Base-by-base conservation (phyloP, 23 tunicate genomes). In the Styela clava region DNA sequence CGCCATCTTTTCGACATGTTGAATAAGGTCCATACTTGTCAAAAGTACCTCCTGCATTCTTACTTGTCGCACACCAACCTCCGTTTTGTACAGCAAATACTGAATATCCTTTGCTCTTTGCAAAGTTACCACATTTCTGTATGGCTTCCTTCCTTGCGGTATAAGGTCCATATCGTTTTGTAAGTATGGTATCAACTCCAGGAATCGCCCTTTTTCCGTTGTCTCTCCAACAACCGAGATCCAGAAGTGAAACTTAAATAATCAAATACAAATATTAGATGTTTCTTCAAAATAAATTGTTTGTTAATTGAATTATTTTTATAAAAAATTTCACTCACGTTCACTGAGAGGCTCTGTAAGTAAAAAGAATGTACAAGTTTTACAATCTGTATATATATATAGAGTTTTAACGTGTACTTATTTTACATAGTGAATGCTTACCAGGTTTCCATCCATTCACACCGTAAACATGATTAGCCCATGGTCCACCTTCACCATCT, bases 221-320 rank as follows among this genome's bases (percentile, higher is more conserved):
- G 68, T 77, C 81, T 52, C 28, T 52, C 81, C 81, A 77, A 51
- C 81, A 77, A 24, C 81, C 68, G 33, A 77, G 68, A 2, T 77
- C 63, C 7, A 44, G 56, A 44, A 44, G 56, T 44, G 7, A 5
- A 44, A 5, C 56, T 44, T 7, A 44, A 44, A 5, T 44, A 44
- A n/a, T n/a, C n/a, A n/a, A n/a, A n/a, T n/a, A n/a, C n/a, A n/a
- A n/a, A n/a, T n/a, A n/a, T n/a, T n/a, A n/a, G n/a, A n/a, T n/a
- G n/a, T n/a, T n/a, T n/a, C n/a, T n/a, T n/a, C n/a, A n/a, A n/a
- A n/a, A n/a, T n/a, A n/a, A n/a, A n/a, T n/a, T n/a, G n/a, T n/a
- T n/a, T n/a, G n/a, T n/a, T n/a, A n/a, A n/a, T n/a, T n/a, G n/a
- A n/a, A n/a, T n/a, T n/a, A n/a, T n/a, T n/a, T n/a, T n/a, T n/a